A percentile compares a stretch with the other conserved stretches of the same genome.
Conservation (phyloP, 2,113 vertebrate species). For the Chamaea fasciata region DNA sequence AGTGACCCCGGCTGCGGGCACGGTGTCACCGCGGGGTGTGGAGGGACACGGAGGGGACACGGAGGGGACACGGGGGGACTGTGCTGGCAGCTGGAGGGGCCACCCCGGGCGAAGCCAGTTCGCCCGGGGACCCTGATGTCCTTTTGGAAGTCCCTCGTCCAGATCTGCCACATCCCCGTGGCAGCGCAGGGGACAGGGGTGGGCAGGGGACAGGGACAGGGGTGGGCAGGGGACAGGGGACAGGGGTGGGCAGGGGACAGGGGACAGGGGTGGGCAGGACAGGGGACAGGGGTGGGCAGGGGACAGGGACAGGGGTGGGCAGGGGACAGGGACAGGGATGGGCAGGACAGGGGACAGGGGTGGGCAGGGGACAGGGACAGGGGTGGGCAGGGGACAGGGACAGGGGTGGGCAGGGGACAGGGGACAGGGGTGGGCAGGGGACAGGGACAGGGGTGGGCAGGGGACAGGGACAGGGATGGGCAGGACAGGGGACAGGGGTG, state of each 20-base stretch:
- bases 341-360: too few species aligned
- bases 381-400: too few species aligned
- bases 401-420: not conserved
- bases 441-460: not conserved
- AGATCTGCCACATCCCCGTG: not conserved
- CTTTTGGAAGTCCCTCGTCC: not conserved
- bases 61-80: not conserved
- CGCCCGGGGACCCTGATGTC: rapidly evolving
- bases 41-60: not conserved
- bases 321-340: too few species aligned
- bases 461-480: not conserved
- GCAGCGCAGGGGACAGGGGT: not conserved
- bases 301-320: too few species aligned
- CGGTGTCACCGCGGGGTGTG: not conserved
- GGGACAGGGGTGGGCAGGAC: not conserved
- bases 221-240: rapidly evolving
- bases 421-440: too few species aligned
- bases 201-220: not conserved
- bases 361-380: not conserved
- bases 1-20: not conserved
- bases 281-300: too few species aligned
- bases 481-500: rapidly evolving
- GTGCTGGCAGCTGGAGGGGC: not conserved
- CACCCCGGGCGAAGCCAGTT: rapidly evolving
- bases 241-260: not conserved